Conservation (phyloP, 2,888 invertebrate species). For the Tridacna gigas region DNA sequence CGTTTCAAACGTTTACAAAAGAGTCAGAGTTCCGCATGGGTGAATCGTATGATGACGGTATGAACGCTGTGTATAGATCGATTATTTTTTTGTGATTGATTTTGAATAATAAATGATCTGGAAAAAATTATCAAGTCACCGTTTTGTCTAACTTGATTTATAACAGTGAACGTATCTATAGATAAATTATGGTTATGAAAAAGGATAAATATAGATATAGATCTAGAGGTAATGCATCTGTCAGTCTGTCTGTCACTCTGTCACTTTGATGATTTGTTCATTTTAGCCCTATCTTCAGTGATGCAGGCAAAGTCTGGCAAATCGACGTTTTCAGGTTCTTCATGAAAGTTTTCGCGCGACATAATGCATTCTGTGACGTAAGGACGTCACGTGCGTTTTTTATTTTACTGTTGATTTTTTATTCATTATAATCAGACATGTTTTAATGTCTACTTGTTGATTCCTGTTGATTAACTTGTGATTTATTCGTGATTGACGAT, state of each 20-base stretch:
- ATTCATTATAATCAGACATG: not conserved
- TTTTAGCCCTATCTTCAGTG: no score
- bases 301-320: no score
- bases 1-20: no score
- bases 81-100: not conserved
- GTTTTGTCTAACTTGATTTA: no score
- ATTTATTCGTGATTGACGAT: conserved; percentile 54
- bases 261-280: no score
- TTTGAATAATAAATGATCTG: conserved; percentile 5
- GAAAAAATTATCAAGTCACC: not conserved
- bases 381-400: not conserved
- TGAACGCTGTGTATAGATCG: not conserved
- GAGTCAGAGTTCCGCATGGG: no score
- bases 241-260: no score
- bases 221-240: no score
- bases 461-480: not conserved
- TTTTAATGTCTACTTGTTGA: conserved; percentile 14
- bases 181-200: no score
- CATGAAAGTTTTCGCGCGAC: not conserved
- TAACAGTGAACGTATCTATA: no score
- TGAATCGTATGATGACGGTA: not conserved
- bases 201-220: no score
- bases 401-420: not conserved
- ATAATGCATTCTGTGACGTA: not conserved
- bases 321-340: not conserved